Conservation (phyloP, 2,797 vertebrate species). For the Chelonia mydas region DNA sequence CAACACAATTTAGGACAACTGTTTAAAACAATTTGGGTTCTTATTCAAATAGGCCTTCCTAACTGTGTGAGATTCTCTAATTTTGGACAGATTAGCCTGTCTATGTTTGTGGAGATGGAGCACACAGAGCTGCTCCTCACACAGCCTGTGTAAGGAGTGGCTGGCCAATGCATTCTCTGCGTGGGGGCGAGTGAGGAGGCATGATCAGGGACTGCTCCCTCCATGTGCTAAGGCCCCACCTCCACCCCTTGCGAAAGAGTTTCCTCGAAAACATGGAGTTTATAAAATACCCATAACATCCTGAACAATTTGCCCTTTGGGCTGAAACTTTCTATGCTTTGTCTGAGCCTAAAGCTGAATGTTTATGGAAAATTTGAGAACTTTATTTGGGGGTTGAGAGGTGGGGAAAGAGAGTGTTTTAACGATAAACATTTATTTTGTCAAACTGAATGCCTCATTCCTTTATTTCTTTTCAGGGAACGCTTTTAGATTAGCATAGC, state of each 20-base stretch:
- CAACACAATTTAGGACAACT: neutral
- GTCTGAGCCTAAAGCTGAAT: neutral
- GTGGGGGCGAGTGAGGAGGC: neutral
- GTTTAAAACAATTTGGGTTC: neutral
- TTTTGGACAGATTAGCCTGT: no score
- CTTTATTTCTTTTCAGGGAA: constrained; percentile 2
- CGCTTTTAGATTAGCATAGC: neutral
- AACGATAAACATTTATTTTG: neutral
- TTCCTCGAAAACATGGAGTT: neutral
- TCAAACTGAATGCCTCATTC: neutral
- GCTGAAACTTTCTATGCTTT: neutral
- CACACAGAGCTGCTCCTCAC: rapidly evolving
- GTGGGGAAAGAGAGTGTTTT: neutral
- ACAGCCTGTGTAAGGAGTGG: neutral
- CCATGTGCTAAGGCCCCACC: neutral
- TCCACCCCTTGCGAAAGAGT: neutral
- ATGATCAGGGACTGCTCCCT: neutral
- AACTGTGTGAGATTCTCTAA: neutral
- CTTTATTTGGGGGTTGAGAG: neutral
- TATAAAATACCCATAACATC: neutral
- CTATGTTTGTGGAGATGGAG: no score
- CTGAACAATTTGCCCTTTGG: neutral
- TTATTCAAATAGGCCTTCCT: neutral
- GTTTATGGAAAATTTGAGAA: constrained; percentile 17
- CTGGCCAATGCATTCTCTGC: neutral